phyloP scores from a whole-genome alignment of 2,888 invertebrate species.

The Gisinianus flammeolus region DNA sequence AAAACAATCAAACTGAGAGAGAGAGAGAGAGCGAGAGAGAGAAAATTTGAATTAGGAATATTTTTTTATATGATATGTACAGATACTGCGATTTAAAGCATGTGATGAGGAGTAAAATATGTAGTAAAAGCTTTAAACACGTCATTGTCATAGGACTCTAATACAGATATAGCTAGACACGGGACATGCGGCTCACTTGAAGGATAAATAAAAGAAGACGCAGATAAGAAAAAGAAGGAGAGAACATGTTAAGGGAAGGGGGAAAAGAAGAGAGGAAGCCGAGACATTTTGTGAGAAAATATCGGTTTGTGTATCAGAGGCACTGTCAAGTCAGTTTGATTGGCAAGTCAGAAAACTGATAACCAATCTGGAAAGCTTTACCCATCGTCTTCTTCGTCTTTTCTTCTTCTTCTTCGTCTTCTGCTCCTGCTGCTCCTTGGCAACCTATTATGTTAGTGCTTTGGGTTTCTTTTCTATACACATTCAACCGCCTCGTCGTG shows the following conservation, averaged over 20 bases:
- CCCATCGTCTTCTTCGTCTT: constrained; percentile 16
- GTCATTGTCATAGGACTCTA: no score
- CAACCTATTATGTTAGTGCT: no score
- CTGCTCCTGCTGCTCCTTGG: background rate
- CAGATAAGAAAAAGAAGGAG: background rate
- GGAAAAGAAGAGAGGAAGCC: constrained; percentile 22
- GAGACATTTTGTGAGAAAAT: constrained; percentile 40
- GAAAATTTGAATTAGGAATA: no score
- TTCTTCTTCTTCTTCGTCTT: background rate
- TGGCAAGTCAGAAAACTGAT: constrained; percentile 38
- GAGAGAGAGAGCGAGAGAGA: no score
- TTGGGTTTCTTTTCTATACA: constrained; percentile 2
- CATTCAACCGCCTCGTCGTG: no score
- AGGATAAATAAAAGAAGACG: background rate
- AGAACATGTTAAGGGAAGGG: background rate
- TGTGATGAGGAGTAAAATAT: no score
- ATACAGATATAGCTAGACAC: no score
- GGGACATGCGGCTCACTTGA: no score
- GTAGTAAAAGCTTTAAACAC: no score
- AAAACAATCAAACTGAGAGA: no score
- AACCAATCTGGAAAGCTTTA: constrained; percentile 43
- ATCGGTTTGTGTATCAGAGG: constrained; percentile 40
- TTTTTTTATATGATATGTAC: no score
- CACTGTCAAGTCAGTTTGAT: constrained; percentile 38
- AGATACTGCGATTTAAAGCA: no score